Conservation (phyloP, 2,888 invertebrate genomes). For the Tetrapedia diversipes region DNA sequence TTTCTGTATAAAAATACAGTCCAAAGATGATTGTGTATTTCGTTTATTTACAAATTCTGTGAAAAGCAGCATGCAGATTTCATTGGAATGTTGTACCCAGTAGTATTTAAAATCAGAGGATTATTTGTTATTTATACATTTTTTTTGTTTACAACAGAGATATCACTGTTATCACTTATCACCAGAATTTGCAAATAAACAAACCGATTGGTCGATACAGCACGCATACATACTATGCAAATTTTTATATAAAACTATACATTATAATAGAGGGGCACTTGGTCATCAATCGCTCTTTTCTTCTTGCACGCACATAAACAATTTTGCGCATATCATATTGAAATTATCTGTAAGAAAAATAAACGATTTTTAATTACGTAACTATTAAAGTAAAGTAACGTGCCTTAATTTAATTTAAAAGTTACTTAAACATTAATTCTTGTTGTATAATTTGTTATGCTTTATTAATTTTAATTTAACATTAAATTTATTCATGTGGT, state of each 20-base stretch:
- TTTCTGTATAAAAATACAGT: conserved; percentile 14
- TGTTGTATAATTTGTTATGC: too few relatives aligned
- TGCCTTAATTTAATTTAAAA: too few relatives aligned
- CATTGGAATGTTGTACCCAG: conserved; percentile 29
- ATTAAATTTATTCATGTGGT: too few relatives aligned
- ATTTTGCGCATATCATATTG: conserved; percentile 90
- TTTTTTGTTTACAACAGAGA: neutral
- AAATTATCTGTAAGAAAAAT: conserved; percentile 84
- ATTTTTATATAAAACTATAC: conserved; percentile 11
- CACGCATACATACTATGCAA: neutral
- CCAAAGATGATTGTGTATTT: neutral
- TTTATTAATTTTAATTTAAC: too few relatives aligned
- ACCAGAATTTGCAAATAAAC: neutral
- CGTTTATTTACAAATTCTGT: conserved; percentile 2
- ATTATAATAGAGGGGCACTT: conserved; percentile 8
- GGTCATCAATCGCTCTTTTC: conserved; percentile 79
- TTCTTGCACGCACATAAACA: conserved; percentile 92
- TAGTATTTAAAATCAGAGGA: neutral
- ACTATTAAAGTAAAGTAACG: too few relatives aligned
- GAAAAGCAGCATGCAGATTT: neutral
- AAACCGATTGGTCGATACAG: neutral
- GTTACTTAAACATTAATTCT: too few relatives aligned
- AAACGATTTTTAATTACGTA: neutral
- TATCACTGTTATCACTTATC: neutral
- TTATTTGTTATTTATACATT: neutral